Base-by-base conservation (phyloP, 2,888 invertebrate genomes). In the Mystacides longicornis region DNA sequence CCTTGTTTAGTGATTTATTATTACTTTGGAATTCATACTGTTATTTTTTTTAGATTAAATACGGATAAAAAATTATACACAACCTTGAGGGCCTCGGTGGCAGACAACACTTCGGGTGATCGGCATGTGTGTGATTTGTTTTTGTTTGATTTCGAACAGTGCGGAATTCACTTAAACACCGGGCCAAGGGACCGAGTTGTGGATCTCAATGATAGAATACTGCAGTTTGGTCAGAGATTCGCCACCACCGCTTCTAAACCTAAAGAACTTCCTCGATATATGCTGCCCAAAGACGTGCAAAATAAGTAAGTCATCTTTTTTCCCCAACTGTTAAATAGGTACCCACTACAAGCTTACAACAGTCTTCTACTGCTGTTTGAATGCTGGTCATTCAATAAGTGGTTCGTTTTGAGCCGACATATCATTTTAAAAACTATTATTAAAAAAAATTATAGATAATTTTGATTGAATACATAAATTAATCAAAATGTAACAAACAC, bases 121-220 rank as follows among this genome's bases (percentile, higher is more conserved):
- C 73, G 84, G 55, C 89, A 95, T 67, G 89, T 98, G 1, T 86
- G 90, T 0, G 81, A 87, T 64, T 74, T 99, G 47, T 97, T 99
- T 70, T 75, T 97, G 4, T 93, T 94, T 68, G 98, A 99, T 71
- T 99, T 99, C 72, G 96, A 99, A 68, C 95, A 96, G 69, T 90
- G 93, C 68, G 99, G 98, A 2, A 98, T 99, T 58, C 97, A 99
- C 69, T 75, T 99, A 56, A 81, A 86, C 7, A 88, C 92, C 60
- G 72, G 75, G 0, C 81, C 86, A 45, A 77, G 93, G 21, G 71
- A 77, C 54, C 69, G 77, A 64, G 95, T 97, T 48, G 96, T 97
- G 0, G 77, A 82, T 0, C 75, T 97, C 20, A 97, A 95, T 67
- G 89, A 96, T 67, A 77, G 81, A 51, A 93, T 96, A 59, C 75